Base-by-base conservation (phyloP, 2,113 vertebrate species). In the Pygoscelis adeliae region DNA sequence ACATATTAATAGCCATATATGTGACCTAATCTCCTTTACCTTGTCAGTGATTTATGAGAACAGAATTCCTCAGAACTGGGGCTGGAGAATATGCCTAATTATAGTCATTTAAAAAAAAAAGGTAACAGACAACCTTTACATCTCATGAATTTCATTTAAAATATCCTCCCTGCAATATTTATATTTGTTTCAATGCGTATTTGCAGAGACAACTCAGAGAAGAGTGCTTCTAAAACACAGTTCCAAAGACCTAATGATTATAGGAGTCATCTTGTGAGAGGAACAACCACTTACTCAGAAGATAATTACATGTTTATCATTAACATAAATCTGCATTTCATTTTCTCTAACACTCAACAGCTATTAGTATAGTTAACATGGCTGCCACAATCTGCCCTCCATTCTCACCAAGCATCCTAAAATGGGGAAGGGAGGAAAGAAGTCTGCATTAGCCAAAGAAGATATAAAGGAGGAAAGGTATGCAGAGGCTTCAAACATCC, bases 301-400 rank as follows among this genome's bases (percentile, higher is more conserved):
- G 32, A 73, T 78, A 89, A 91, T 93, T 65, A 34, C 61, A 34
- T 8, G 50, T 38, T 56, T 81, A 47, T 23, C 67, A 70, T 82
- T 83, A 86, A 22, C 90, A 97, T 65, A 86, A 93, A 91, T 92
- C 79, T 96, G 87, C 87, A 96, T 92, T 79, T 93, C 30, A n/a
- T 96, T 30, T 69, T 61, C 89, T 53, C 44, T 32, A 40, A 3
- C 82, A 23, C 59, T 58, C 38, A 8, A 19, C 15, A 83, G 90
- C 62, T 46, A 7, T 11, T 2, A 38, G 25, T 6, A 62, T 5
- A 11, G 40, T 38, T 32, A 42, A n/a, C 56, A 46, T 2, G 58
- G 74, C 50, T 80, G 74, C 49, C 81, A 69, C 47, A 30, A 26
- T 10, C 65, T 13, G 82, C 67, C 19, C 83, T 46, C 20, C 49